Percentiles rank a stretch among this genome's conserved stretches.
These are phyloP conservation scores for Thecophora atra DNA, from an alignment of 2,888 invertebrate species.

Conservation along the genomic window DNA sequence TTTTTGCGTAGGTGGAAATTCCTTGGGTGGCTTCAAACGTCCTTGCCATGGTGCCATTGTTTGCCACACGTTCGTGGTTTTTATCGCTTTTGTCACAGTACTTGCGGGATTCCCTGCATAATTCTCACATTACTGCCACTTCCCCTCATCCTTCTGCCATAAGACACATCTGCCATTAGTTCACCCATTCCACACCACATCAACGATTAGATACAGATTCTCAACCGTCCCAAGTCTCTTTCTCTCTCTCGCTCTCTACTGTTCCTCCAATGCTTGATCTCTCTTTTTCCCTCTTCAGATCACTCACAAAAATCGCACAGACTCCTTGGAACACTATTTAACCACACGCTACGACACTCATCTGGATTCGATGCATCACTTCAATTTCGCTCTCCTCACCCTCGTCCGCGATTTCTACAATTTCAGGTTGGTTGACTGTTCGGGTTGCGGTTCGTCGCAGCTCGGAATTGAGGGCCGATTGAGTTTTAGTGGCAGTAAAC, in stretches of 20 bases:
- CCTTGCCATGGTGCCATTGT: constrained; percentile 10
- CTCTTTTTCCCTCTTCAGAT: too few species aligned
- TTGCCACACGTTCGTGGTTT: constrained; percentile 28
- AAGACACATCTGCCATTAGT: background rate
- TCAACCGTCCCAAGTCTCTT: too few species aligned
- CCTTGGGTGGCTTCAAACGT: constrained; percentile 28
- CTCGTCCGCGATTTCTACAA: constrained; percentile 74
- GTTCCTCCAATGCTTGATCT: too few species aligned
- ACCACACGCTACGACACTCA: too few species aligned
- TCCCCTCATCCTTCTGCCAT: background rate
- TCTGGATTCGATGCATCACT: constrained; percentile 73
- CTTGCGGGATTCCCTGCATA: background rate
- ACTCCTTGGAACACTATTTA: too few species aligned
- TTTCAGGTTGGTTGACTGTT: constrained; percentile 69
- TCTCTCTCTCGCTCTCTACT: too few species aligned
- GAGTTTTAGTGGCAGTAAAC: background rate
- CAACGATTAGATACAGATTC: background rate
- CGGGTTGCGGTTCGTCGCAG: background rate
- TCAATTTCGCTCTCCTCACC: constrained; percentile 71
- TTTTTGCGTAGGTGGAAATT: constrained; percentile 20
- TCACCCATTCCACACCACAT: background rate
- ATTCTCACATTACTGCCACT: too few species aligned
- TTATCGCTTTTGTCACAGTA: constrained; percentile 21
- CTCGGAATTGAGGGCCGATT: background rate
- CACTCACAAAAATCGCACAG: too few species aligned